These are phyloP conservation scores for Hydrocynus forskahlii DNA, from an alignment of 2,797 vertebrate species.

Conservation along the genomic window DNA sequence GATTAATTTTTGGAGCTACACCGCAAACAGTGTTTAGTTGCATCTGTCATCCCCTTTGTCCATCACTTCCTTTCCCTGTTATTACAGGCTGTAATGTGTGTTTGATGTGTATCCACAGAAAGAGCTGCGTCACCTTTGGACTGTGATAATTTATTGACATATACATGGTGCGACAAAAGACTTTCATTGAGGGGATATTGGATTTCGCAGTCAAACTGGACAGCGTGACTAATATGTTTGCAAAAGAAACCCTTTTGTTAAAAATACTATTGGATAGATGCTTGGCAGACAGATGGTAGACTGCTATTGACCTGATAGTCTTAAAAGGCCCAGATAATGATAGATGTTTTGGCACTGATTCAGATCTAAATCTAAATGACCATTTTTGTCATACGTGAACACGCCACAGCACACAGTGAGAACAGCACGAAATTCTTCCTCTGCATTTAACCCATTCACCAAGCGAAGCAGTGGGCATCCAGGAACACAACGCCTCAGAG, in stretches of 20 bases:
- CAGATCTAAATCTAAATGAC: too few relatives aligned
- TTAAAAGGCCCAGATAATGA: too few relatives aligned
- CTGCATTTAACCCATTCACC: too few relatives aligned
- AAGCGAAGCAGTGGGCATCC: too few relatives aligned
- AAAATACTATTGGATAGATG: background rate
- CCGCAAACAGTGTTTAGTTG: slow-evolving; percentile 2
- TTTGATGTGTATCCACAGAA: slow-evolving; percentile 33
- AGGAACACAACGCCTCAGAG: too few relatives aligned
- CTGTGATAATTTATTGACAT: slow-evolving; percentile 26
- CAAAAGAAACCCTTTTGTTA: background rate
- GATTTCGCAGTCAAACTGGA: slow-evolving; percentile 6
- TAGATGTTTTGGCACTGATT: too few relatives aligned
- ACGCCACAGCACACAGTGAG: too few relatives aligned
- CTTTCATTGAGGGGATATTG: slow-evolving; percentile 42
- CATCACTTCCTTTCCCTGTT: slow-evolving; percentile 27
- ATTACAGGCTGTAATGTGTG: background rate
- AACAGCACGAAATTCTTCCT: too few relatives aligned
- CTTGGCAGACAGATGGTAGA: background rate
- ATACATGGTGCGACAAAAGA: slow-evolving; percentile 19
- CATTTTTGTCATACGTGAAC: too few relatives aligned
- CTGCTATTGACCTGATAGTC: too few relatives aligned
- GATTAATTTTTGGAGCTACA: background rate
- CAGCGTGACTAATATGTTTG: background rate
- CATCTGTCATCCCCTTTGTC: slow-evolving; percentile 35
- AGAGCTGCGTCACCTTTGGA: slow-evolving; percentile 15